Percentiles rank a stretch among this genome's conserved stretches.
Evolutionary conservation across 2,888 invertebrate genomes (phyloP).

Genomic region (Athetis lepigone): DNA sequence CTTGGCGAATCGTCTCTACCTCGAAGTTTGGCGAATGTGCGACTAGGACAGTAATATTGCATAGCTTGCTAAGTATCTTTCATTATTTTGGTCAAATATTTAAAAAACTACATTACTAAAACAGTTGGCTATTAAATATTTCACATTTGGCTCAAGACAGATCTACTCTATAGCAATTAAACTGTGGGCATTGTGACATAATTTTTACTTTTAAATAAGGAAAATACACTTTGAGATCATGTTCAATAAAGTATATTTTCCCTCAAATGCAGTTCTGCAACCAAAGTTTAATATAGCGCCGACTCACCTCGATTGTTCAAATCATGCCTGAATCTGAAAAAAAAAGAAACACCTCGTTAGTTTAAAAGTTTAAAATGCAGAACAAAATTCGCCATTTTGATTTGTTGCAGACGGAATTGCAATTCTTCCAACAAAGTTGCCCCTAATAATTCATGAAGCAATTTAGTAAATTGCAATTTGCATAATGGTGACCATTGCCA

Average conservation of each 20-base stretch:
- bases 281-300: conserved; percentile 1
- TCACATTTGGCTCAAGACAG: too few species aligned
- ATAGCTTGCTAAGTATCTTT: too few species aligned
- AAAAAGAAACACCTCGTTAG: conserved; percentile 36
- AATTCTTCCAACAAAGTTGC: conserved; percentile 35
- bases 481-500: conserved; percentile 56
- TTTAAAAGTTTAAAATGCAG: conserved; percentile 11
- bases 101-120: too few species aligned
- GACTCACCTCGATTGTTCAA: conserved; percentile 63
- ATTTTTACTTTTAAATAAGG: too few species aligned
- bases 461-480: conserved; percentile 65
- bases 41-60: too few species aligned
- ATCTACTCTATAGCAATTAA: too few species aligned
- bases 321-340: conserved; percentile 68
- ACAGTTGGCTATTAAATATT: too few species aligned
- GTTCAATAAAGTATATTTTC: not conserved
- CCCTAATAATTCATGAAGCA: conserved; percentile 55
- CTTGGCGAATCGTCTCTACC: too few species aligned
- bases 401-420: conserved; percentile 35
- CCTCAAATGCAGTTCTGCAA: not conserved
- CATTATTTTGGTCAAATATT: too few species aligned
- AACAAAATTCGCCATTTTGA: conserved; percentile 28
- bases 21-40: too few species aligned
- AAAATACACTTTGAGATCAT: too few species aligned
- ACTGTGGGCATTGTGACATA: too few species aligned